These are phyloP conservation scores for Corvus moneduloides DNA, from an alignment of 2,113 vertebrate genomes.

Conservation along the genomic window DNA sequence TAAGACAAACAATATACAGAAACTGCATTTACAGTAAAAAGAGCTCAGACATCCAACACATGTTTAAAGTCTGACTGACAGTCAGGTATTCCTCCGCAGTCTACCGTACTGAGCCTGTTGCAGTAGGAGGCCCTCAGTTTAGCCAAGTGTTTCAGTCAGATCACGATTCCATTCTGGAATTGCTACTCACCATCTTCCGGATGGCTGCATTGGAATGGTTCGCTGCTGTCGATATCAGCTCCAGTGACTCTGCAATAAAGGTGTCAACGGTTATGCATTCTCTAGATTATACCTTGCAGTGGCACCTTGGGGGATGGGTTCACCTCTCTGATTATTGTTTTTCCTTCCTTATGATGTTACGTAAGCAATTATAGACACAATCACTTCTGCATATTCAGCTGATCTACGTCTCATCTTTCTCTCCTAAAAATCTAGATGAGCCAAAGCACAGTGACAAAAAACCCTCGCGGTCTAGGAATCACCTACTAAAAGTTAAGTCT, in stretches of 20 bases:
- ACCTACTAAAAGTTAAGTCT: neutral
- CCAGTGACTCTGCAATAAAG: slow-evolving; percentile 86
- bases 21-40: neutral
- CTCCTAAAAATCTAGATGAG: neutral
- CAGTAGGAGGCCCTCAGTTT: neutral
- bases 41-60: neutral
- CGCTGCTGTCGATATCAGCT: slow-evolving; percentile 95
- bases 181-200: slow-evolving; percentile 89
- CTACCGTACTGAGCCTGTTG: neutral
- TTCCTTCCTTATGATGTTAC: neutral
- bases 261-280: neutral
- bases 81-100: neutral
- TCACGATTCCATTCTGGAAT: neutral
- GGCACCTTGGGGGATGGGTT: neutral
- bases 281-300: neutral
- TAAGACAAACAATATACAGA: neutral
- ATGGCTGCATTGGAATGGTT: slow-evolving; percentile 97
- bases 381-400: neutral
- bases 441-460: neutral
- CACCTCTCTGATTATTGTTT: neutral
- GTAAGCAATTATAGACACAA: neutral
- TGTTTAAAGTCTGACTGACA: neutral
- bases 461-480: neutral
- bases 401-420: neutral
- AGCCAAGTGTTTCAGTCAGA: neutral